Evolutionary conservation across 1,140 invertebrate genomes (phyloP).

Genomic region (Drosophila arizonae): DNA sequence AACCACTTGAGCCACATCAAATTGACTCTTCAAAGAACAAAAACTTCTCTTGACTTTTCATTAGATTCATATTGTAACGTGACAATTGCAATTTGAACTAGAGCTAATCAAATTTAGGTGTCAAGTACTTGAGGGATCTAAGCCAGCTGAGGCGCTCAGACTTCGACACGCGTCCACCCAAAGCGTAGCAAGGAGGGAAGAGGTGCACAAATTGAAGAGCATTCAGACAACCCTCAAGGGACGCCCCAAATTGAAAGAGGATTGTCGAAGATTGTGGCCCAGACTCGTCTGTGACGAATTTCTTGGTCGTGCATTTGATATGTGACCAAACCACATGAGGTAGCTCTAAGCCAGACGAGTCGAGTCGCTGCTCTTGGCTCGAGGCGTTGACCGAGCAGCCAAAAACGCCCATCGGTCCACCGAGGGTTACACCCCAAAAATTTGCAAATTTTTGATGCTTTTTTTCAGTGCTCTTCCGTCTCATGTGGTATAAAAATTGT

Average conservation of each 20-base stretch:
- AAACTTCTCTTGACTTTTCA: background rate
- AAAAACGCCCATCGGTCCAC: conserved; percentile 49
- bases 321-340: conserved; percentile 59
- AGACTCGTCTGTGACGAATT: conserved; percentile 54
- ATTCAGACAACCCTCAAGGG: conserved; percentile 35
- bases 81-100: conserved; percentile 49
- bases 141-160: conserved; percentile 33
- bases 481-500: conserved; percentile 26
- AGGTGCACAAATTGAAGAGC: conserved; percentile 61
- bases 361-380: background rate
- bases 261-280: too few relatives aligned
- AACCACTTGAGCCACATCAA: conserved; percentile 8
- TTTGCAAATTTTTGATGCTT: conserved; percentile 16
- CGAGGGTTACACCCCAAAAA: conserved; percentile 54
- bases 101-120: conserved; percentile 35
- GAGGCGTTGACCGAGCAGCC: conserved; percentile 35
- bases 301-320: conserved; percentile 2
- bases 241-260: conserved; percentile 29
- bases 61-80: conserved; percentile 12
- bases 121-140: conserved; percentile 24
- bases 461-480: conserved; percentile 1
- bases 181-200: conserved; percentile 37
- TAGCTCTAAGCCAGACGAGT: conserved; percentile 16
- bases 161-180: conserved; percentile 61
- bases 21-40: background rate